Evolutionary conservation across 1,140 invertebrate species (phyloP), one percentile per base, ranked within the genome.

Genomic region (Sinonovacula constricta): DNA sequence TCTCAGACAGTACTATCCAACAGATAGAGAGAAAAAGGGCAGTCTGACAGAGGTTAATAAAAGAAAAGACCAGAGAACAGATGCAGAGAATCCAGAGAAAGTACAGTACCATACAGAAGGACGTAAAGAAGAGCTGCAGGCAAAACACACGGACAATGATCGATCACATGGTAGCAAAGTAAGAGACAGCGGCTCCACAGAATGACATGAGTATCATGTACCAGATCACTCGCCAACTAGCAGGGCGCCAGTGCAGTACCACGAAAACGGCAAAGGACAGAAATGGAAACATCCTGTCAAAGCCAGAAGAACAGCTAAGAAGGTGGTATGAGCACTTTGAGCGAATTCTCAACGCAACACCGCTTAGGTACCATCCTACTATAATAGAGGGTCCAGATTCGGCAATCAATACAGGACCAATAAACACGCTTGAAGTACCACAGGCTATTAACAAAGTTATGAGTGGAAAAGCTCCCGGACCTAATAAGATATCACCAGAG

Each of bases 31-130:
- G 7, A 49, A n/a, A 49, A 51, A 51, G 65, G 31, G 24, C 24
- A 51, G 24, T 28, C 4, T 51, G 53, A 12, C 2, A 36, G 12
- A 10, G 39, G 30, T 7, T 67, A 5, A 28, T 36, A 15, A 36
- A 67, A 26, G 36, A 36, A 49, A 67, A 49, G 14, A 67, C 36
- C n/a, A 67, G 65, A 67, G 24, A 24, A 51, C 3, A 30, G 4
- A 49, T 51, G 53, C 0, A 49, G 24, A 22, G 31, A 18, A 24
- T 3, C 18, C 33, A 15, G 31, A 53, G 28, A 3, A 3, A 67
- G 53, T 34, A 26, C 14, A 67, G 24, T 0, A 28, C 45, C 14
- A 51, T 15, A 51, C 14, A 1, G n/a, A 0, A n/a, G n/a, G n/a
- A n/a, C n/a, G 45, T 51, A 0, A 51, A 1, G 45, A 51, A 51